These are phyloP conservation scores for Petromus typicus DNA, from an alignment of 2,113 vertebrate species.

Conservation along the genomic window DNA sequence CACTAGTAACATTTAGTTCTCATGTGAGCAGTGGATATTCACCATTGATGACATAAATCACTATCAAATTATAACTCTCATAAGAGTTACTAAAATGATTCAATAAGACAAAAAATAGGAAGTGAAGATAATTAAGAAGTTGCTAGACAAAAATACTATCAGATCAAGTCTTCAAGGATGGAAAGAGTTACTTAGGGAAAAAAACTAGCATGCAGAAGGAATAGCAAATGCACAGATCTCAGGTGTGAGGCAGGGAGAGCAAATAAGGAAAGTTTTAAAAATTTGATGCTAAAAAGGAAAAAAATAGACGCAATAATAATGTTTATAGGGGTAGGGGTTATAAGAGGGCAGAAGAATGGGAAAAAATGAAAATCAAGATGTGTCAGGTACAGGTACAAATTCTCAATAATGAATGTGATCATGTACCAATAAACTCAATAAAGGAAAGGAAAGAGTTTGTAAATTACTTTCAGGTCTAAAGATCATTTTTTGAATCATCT, in stretches of 20 bases:
- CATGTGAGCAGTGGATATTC: background rate
- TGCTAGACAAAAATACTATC: background rate
- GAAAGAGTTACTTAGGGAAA: background rate
- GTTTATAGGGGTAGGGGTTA: too few relatives aligned
- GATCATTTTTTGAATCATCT: background rate
- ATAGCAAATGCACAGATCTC: rapidly evolving
- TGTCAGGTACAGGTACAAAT: too few relatives aligned
- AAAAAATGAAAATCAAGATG: too few relatives aligned
- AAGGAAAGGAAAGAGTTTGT: background rate
- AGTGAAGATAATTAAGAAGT: background rate
- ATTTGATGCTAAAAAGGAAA: too few relatives aligned
- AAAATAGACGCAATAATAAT: too few relatives aligned
- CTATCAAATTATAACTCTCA: background rate
- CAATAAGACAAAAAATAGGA: background rate
- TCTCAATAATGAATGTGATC: too few relatives aligned
- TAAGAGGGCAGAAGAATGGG: too few relatives aligned
- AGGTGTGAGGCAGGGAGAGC: background rate
- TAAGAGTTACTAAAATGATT: background rate
- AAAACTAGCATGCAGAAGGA: background rate
- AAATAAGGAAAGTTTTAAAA: too few relatives aligned
- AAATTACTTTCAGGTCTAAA: background rate
- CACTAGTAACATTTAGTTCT: background rate
- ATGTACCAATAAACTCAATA: too few relatives aligned
- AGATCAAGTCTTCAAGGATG: background rate
- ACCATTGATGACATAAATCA: background rate